Conservation (phyloP, 1,140 invertebrate genomes). For the Drosophila pseudoananassae region DNA sequence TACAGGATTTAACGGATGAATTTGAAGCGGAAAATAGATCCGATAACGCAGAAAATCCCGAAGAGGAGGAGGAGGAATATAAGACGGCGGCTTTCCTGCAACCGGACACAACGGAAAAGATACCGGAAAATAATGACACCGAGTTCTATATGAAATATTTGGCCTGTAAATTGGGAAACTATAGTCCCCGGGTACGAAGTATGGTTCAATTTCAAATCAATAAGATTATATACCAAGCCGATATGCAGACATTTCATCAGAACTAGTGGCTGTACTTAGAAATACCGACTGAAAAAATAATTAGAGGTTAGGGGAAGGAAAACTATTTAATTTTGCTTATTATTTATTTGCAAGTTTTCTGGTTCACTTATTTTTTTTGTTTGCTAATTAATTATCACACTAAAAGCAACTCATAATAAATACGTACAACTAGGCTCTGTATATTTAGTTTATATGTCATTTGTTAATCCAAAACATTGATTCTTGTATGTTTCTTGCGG, state of each 20-base stretch:
- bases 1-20: too few species aligned
- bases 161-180: too few species aligned
- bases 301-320: not conserved
- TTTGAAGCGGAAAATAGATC: too few species aligned
- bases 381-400: slow-evolving; percentile 74
- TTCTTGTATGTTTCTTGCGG: slow-evolving; percentile 51
- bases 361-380: slow-evolving; percentile 20
- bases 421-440: slow-evolving; percentile 63
- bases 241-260: too few species aligned
- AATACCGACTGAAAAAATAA: slow-evolving; percentile 3
- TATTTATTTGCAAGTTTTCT: slow-evolving; percentile 59
- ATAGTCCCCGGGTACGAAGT: too few species aligned
- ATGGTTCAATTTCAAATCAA: too few species aligned
- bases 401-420: slow-evolving; percentile 80
- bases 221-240: too few species aligned
- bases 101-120: not conserved
- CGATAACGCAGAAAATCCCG: too few species aligned
- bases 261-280: too few species aligned
- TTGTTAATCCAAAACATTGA: slow-evolving; percentile 43
- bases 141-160: not conserved
- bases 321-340: slow-evolving; percentile 16
- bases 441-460: slow-evolving; percentile 37
- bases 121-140: not conserved
- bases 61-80: too few species aligned
- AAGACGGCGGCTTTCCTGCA: too few species aligned